Conservation (phyloP, 2,888 invertebrate genomes). For the Apomyelois bistriatella region DNA sequence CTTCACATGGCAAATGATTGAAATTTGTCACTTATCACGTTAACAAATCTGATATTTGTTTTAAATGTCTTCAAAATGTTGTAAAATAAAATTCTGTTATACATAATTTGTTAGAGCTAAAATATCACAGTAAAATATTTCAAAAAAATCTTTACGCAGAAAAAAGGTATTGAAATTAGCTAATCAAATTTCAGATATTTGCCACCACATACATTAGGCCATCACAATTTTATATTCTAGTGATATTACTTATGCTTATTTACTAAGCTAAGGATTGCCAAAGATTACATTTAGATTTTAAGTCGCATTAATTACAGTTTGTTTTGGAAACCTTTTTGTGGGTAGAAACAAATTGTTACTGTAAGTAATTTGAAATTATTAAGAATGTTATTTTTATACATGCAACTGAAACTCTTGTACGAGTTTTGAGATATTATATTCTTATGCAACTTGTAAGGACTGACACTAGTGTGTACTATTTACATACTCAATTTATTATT, state of each 20-base stretch:
- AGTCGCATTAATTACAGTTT: constrained; percentile 56
- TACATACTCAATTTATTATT: constrained; percentile 41
- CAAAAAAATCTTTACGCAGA: too few relatives aligned
- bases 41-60: background rate
- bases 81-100: too few relatives aligned
- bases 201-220: constrained; percentile 32
- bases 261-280: constrained; percentile 65
- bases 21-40: constrained; percentile 18
- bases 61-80: background rate
- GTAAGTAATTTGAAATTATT: constrained; percentile 43
- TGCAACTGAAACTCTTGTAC: constrained; percentile 60
- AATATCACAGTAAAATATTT: too few relatives aligned
- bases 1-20: background rate
- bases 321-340: constrained; percentile 43
- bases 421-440: constrained; percentile 61
- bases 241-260: constrained; percentile 47
- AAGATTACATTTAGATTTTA: constrained; percentile 72
- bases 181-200: constrained; percentile 15
- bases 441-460: constrained; percentile 65
- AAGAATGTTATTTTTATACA: constrained; percentile 69
- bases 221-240: constrained; percentile 35
- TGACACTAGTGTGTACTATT: constrained; percentile 56
- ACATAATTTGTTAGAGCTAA: too few relatives aligned
- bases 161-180: too few relatives aligned
- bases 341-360: constrained; percentile 79